Base-by-base conservation (phyloP, 2,888 invertebrate genomes). In the Eucriotettix oculatus region DNA sequence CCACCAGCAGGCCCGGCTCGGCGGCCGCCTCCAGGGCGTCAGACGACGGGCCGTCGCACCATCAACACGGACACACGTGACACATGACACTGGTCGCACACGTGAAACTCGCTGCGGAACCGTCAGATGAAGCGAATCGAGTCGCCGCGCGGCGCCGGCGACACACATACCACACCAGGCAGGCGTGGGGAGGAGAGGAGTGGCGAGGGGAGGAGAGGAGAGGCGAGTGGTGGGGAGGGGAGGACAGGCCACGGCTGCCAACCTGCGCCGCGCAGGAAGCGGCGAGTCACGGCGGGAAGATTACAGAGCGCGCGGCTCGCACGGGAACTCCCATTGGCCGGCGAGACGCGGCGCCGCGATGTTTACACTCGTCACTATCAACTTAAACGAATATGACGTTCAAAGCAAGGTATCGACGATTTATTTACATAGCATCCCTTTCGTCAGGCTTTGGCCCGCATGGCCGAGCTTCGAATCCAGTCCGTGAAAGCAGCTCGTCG, bases 11-110 rank as follows among this genome's bases (percentile, higher is more conserved):
- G 42, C 42, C 56, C 70, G 65, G 57, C 69, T 69, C 66, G 67
- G 68, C 64, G 69, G 68, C 68, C 48, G 48, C 80, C 78, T 77
- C 77, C 79, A 76, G 77, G 76, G 77, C 80, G 75, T 80, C 79
- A 70, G 72, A 80, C 80, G 79, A 80, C 77, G 78, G 80, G 17
- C 16, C 54, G 12, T 16, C 54, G 75, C 80, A 80, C 81, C 29
- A 29, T 29, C 29, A 29, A 29, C 29, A 80, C 81, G 68, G 65
- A 68, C 67, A 64, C 66, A 29, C 29, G 29, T 29, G 29, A 29
- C 29, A 29, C 29, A 29, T 29, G 29, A 29, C 29, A 29, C 29
- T 29, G 29, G 29, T 29, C 29, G 29, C 29, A 29, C 58, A 58
- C 58, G 58, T 58, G 52, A 54, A 54, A 53, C 14, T 41, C 54